phyloP scores from a whole-genome alignment of 1,140 invertebrate genomes.

The Acromyrmex charruanus region DNA sequence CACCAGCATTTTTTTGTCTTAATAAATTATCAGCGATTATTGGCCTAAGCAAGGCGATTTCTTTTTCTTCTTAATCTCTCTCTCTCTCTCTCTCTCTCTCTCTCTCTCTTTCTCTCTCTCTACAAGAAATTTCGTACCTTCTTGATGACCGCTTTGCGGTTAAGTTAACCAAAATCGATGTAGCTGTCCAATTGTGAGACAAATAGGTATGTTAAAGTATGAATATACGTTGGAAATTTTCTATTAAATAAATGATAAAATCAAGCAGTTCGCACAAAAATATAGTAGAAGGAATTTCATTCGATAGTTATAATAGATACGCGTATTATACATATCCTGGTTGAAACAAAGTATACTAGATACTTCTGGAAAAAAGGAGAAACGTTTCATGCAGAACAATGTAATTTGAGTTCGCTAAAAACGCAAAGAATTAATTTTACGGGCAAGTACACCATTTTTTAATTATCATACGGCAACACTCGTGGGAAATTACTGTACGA shows the following conservation, averaged over 20 bases:
- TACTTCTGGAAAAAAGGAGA: neutral
- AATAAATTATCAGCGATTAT: conserved; percentile 80
- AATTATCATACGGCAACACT: conserved; percentile 21
- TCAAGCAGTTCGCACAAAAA: neutral
- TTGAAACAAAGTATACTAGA: conserved; percentile 13
- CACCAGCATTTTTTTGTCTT: conserved; percentile 72
- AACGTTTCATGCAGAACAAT: conserved; percentile 4
- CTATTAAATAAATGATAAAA: neutral
- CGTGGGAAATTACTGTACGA: conserved; percentile 12
- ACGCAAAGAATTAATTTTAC: conserved; percentile 54
- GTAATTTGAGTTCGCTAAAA: conserved; percentile 32
- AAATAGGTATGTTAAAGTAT: neutral
- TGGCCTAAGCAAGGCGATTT: conserved; percentile 60
- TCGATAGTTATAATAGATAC: neutral
- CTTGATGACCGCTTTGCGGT: neutral
- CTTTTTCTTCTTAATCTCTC: neutral
- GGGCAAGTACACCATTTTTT: conserved; percentile 31
- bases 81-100: neutral
- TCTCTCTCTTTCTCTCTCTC: neutral
- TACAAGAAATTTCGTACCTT: neutral
- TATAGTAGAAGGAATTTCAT: conserved; percentile 1
- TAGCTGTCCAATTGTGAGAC: neutral
- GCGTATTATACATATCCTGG: neutral
- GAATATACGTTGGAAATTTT: neutral
- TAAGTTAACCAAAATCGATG: conserved; percentile 41